Evolutionary conservation across 2,113 vertebrate genomes (phyloP), one percentile per base, ranked within the genome.

Genomic region (Parotia lawesii): DNA sequence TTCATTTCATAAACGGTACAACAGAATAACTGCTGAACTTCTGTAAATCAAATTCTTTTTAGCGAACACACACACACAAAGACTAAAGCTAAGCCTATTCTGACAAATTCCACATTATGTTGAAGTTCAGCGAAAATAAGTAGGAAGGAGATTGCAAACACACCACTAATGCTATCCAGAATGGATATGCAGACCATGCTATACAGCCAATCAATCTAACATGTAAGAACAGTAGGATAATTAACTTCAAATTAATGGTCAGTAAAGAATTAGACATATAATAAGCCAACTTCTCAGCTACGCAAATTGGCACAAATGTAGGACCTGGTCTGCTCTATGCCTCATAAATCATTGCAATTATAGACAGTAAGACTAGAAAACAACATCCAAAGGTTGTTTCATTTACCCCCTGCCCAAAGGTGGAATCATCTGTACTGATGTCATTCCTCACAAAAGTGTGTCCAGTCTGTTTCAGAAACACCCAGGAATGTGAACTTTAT

Each of bases 211-310:
- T 87, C 78, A 93, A 87, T 89, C 48, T 84, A 80, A 87, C 40
- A 76, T 47, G n/a, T 74, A 79, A 89, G 83, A 95, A 81, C 56
- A 77, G 58, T 80, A 70, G 24, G 44, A 82, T 89, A 91, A 94
- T 95, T 95, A 95, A 91, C 42, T 84, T 89, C 60, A 90, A 93
- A 88, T 85, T 94, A 94, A 96, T 89, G 54, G 14, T 33, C 27
- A 71, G 70, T 85, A 78, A 87, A 92, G 66, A 82, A 78, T 89
- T 82, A 89, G 62, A 19, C 42, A 85, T 33, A 61, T 24, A 54
- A 67, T 87, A 89, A 96, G 38, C 57, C 77, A 91, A 40, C 62
- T 82, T 69, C 45, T 79, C 84, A 94, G 70, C 37, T 82, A 75
- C 87, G 50, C 33, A 92, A 89, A 94, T 62, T 87, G 58, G 51